phyloP scores from a whole-genome alignment of 1,140 invertebrate species.

The Drosophila nigromelanica region DNA sequence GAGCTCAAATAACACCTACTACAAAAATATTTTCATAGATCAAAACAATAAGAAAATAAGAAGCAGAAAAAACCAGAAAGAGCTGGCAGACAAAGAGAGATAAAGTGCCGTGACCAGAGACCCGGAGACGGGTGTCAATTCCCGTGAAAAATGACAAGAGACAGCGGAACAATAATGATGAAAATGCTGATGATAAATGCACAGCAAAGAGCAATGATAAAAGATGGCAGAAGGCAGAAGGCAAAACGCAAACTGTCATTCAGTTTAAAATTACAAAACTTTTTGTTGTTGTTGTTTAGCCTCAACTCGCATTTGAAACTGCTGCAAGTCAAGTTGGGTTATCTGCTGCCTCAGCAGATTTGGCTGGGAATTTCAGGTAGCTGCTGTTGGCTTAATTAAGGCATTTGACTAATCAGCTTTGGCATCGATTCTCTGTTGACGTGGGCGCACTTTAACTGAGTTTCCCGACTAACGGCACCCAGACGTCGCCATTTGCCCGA shows the following conservation, averaged over 20 bases:
- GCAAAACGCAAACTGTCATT: constrained; percentile 76
- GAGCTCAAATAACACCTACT: constrained; percentile 55
- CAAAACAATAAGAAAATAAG: constrained; percentile 39
- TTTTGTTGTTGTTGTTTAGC: neutral
- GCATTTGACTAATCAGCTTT: constrained; percentile 57
- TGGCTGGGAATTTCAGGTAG: constrained; percentile 50
- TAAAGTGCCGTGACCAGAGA: constrained; percentile 45
- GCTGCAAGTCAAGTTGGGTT: constrained; percentile 20
- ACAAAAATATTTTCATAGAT: constrained; percentile 66
- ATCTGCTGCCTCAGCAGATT: neutral
- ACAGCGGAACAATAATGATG: constrained; percentile 31
- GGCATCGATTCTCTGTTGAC: constrained; percentile 41
- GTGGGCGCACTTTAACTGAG: neutral
- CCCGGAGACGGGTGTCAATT: constrained; percentile 68
- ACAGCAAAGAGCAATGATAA: constrained; percentile 28
- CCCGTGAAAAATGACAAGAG: constrained; percentile 71
- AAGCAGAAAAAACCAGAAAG: neutral
- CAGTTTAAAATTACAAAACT: constrained; percentile 76
- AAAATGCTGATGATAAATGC: constrained; percentile 61
- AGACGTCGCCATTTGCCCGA: constrained; percentile 47
- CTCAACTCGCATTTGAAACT: no score
- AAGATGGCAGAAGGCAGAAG: constrained; percentile 48
- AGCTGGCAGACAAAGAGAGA: constrained; percentile 18
- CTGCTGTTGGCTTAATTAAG: constrained; percentile 62
- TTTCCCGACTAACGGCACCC: neutral